phyloP scores from a whole-genome alignment of 35 echinoderm and acorn worm genomes.

The Ophiothrix spiculata region DNA sequence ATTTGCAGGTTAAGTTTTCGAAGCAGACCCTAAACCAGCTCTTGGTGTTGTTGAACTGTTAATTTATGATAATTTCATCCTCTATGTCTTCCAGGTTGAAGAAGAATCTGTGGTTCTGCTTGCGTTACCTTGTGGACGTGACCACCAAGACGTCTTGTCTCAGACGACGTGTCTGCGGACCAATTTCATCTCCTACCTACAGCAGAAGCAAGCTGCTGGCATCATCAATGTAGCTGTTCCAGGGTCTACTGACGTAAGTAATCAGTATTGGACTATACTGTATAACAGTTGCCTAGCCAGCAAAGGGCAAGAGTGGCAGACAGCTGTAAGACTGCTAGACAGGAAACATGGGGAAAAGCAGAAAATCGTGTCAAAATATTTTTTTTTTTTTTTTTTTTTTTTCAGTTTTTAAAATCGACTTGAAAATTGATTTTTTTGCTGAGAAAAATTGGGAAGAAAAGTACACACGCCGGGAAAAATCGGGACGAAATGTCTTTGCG shows the following conservation, averaged over 20 bases:
- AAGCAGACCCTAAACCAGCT: background rate
- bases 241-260: constrained; percentile 78
- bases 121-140: constrained; percentile 92
- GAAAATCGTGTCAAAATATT: background rate
- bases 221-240: constrained; percentile 94
- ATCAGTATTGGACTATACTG: background rate
- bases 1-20: background rate
- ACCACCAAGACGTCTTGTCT: constrained; percentile 77
- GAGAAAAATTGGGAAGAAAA: too few species aligned
- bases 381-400: background rate
- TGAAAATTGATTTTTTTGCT: background rate
- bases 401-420: background rate
- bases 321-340: too few species aligned
- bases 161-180: constrained; percentile 76
- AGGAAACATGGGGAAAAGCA: too few species aligned
- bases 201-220: constrained; percentile 91
- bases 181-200: constrained; percentile 81
- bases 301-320: background rate
- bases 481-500: too few species aligned
- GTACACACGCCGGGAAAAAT: too few species aligned
- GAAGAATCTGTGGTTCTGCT: constrained; percentile 72
- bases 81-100: constrained; percentile 46
- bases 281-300: background rate
- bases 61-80: background rate
- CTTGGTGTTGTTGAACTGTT: background rate